These are phyloP conservation scores for Nannospalax galili DNA, from an alignment of 2,113 vertebrate genomes.

Conservation along the genomic window DNA sequence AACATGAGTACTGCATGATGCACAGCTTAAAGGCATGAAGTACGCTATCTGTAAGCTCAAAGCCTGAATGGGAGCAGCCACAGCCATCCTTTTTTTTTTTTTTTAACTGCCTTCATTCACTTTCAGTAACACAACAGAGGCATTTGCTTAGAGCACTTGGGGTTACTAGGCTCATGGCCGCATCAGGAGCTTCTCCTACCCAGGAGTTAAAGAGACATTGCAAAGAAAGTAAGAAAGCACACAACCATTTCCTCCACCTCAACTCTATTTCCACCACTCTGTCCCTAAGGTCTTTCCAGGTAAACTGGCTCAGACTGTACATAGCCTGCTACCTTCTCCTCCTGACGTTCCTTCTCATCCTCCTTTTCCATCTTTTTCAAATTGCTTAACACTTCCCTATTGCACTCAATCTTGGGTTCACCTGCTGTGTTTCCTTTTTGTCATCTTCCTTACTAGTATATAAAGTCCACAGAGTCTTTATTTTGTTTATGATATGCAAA, in stretches of 20 bases:
- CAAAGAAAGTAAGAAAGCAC: background rate
- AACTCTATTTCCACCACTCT: background rate
- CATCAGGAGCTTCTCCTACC: background rate
- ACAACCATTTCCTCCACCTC: background rate
- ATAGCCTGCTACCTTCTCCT: background rate
- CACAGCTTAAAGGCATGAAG: background rate
- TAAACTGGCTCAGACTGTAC: background rate
- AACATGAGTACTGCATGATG: background rate
- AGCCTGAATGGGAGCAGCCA: background rate
- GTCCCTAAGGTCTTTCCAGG: background rate
- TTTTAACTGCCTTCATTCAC: background rate
- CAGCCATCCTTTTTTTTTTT: background rate
- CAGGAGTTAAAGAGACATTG: background rate
- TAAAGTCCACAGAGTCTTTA: background rate
- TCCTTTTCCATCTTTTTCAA: background rate
- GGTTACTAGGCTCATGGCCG: background rate
- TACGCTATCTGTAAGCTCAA: background rate
- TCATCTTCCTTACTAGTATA: background rate
- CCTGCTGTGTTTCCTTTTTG: background rate
- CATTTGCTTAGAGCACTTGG: background rate
- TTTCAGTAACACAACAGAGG: background rate
- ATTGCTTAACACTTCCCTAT: background rate
- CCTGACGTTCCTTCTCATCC: too few species aligned
- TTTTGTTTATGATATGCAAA: background rate
- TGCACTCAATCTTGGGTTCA: background rate